A percentile compares a stretch with the other conserved stretches of the same genome.
These are phyloP conservation scores for Kryptolebias ocellatus DNA, from an alignment of 2,797 vertebrate genomes.

Conservation along the genomic window DNA sequence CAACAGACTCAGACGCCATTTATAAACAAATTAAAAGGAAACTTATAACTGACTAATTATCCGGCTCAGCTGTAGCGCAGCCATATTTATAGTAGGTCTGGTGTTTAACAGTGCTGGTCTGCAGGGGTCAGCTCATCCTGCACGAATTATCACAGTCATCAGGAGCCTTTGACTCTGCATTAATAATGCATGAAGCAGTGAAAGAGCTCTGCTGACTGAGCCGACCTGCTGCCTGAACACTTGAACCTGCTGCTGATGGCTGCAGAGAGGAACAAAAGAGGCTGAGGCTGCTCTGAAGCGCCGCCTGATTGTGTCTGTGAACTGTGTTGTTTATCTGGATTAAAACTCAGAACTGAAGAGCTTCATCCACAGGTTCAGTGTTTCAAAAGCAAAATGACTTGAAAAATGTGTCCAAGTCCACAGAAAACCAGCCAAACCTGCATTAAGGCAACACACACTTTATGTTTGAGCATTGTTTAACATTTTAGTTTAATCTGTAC, in stretches of 20 bases:
- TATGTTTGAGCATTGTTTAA: background rate
- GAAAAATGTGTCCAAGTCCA: background rate
- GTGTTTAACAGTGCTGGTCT: constrained; percentile 28
- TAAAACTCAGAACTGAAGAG: background rate
- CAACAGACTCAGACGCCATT: background rate
- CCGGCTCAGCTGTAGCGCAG: background rate
- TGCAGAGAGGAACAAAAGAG: constrained; percentile 22
- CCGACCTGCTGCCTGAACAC: constrained; percentile 56
- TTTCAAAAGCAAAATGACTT: background rate
- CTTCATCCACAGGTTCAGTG: constrained; percentile 2
- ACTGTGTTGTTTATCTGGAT: background rate
- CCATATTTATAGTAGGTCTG: constrained; percentile 14
- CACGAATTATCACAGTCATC: constrained; percentile 66
- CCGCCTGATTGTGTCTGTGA: background rate
- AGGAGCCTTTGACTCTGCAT: constrained; percentile 59
- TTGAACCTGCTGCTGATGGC: constrained; percentile 47
- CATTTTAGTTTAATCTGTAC: background rate
- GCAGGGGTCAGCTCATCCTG: constrained; percentile 43
- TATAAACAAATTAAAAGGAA: background rate
- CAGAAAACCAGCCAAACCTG: background rate
- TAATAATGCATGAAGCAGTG: constrained; percentile 62
- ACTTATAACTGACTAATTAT: background rate
- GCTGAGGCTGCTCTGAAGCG: constrained; percentile 6
- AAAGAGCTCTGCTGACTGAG: constrained; percentile 56
- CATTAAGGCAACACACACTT: background rate